A percentile compares a stretch with the other conserved stretches of the same genome.
Evolutionary conservation across 2,113 vertebrate genomes (phyloP).

Genomic region (Limanda limanda): DNA sequence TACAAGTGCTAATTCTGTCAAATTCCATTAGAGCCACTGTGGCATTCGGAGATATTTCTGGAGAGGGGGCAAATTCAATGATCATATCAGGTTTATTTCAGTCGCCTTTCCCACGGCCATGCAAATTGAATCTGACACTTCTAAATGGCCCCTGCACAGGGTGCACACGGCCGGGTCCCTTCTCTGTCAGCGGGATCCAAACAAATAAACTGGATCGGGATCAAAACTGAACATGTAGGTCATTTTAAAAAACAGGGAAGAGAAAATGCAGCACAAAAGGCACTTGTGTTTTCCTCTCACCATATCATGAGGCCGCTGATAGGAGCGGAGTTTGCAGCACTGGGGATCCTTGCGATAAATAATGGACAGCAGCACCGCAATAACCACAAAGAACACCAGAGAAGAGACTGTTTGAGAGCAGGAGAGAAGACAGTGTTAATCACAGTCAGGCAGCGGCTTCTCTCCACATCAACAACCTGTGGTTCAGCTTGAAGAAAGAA

Average conservation of each 20-base stretch:
- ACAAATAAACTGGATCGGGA: constrained; percentile 11
- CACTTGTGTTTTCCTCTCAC: constrained; percentile 58
- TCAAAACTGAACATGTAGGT: constrained; percentile 31
- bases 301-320: constrained; percentile 81
- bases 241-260: background rate
- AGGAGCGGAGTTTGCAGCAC: constrained; percentile 85
- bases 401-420: constrained; percentile 78
- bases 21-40: constrained; percentile 50
- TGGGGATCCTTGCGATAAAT: constrained; percentile 83
- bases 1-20: constrained; percentile 46
- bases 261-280: constrained; percentile 23
- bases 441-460: constrained; percentile 1
- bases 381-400: constrained; percentile 82
- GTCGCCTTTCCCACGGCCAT: constrained; percentile 36
- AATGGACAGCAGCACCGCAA: constrained; percentile 83
- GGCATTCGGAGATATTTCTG: constrained; percentile 32
- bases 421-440: constrained; percentile 24
- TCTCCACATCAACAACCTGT: background rate
- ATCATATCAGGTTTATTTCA: constrained; percentile 67
- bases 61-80: constrained; percentile 43
- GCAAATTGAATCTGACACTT: constrained; percentile 64
- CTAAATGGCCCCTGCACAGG: constrained; percentile 17
- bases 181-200: constrained; percentile 18
- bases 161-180: constrained; percentile 10
- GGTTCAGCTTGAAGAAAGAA: background rate